Evolutionary conservation across 2,888 invertebrate species (phyloP).

Genomic region (Callinectes sapidus): DNA sequence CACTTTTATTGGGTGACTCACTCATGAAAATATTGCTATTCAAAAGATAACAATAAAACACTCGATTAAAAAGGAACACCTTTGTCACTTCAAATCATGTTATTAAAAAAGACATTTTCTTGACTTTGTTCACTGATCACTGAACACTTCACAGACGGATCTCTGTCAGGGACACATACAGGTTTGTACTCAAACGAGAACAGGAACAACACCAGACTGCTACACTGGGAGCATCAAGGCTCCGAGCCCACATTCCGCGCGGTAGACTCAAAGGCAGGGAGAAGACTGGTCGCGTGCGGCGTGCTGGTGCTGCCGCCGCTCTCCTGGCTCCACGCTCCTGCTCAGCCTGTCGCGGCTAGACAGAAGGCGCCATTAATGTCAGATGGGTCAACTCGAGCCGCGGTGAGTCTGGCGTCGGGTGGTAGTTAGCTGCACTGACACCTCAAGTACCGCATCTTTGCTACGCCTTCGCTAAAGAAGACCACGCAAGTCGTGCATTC

Average conservation of each 20-base stretch:
- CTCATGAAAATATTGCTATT: neutral
- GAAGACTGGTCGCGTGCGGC: neutral
- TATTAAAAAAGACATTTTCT: neutral
- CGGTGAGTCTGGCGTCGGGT: neutral
- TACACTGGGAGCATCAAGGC: neutral
- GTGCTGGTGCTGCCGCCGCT: neutral
- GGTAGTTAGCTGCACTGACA: neutral
- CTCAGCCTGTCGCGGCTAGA: constrained; percentile 13
- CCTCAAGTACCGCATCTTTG: neutral
- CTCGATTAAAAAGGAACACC: neutral
- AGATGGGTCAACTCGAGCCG: neutral
- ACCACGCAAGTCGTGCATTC: neutral
- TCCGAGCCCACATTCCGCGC: constrained; percentile 16
- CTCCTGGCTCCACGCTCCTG: neutral
- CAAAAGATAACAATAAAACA: neutral
- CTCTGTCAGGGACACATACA: neutral
- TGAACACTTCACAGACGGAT: neutral
- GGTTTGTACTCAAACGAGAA: neutral
- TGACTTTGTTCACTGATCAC: neutral
- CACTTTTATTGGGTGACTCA: constrained; percentile 14
- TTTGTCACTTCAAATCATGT: constrained; percentile 18
- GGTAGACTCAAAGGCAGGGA: neutral
- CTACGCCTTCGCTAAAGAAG: neutral
- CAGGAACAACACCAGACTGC: neutral
- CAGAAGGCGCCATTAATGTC: neutral